Base-by-base conservation (phyloP, 2,888 invertebrate species). In the Drosophila maculinotata region DNA sequence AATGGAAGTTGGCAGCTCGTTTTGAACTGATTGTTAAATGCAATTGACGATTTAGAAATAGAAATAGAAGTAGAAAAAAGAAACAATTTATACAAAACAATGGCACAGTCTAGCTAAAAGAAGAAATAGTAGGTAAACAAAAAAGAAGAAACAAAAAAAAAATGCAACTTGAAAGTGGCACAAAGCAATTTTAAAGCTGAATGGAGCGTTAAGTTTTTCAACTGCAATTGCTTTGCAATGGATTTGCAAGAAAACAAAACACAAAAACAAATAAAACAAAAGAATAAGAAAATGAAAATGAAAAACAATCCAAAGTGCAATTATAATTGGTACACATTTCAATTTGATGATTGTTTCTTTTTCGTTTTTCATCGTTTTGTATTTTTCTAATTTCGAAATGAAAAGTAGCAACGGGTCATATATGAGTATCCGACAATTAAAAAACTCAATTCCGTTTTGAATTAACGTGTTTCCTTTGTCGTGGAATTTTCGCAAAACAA, bases 121-220 rank as follows among this genome's bases (percentile, higher is more conserved):
- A 33, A 33, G 44, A 3, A 51, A 49, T 49, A 56, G 54, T 56
- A 53, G 41, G 62, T 39, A 31, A 38, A 52, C 14, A 53, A 59
- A 66, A 33, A 45, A 17, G 28, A 56, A 54, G 69, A 36, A 36
- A 47, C 54, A 20, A 31, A 59, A 48, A 60, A 48, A 60, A 66
- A 84, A 82, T 70, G 67, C 71, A 63, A 69, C 71, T 79, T 68
- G 71, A 84, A 84, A 87, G 86, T 87, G 73, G 87, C 78, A 83
- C 84, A 85, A 87, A 85, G 76, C 74, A 86, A 85, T 87, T 85
- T 86, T 62, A 83, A 70, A 69, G 85, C 76, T 87, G 88, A 85
- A 86, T 85, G 86, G 83, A 86, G 84, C 83, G 83, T 86, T 71
- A 83, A 87, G 83, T 83, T 85, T 76, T 85, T 72, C 70, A 72